These are phyloP conservation scores for Podarcis siculus DNA, from an alignment of 2,797 vertebrate genomes.

Conservation along the genomic window DNA sequence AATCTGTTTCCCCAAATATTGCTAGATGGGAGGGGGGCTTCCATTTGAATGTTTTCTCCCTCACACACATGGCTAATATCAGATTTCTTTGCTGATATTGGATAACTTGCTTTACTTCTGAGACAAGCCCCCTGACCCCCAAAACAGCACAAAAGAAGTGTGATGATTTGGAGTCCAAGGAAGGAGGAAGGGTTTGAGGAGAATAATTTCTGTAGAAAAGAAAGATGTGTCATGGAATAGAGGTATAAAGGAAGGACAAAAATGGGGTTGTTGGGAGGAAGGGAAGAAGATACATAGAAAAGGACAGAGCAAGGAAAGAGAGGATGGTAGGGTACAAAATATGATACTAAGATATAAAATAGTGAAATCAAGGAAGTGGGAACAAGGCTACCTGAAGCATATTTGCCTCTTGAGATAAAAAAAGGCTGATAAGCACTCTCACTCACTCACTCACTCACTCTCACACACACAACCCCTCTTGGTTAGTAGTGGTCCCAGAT, in stretches of 20 bases:
- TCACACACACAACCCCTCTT: background rate
- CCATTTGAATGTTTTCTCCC: background rate
- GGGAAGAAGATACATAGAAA: background rate
- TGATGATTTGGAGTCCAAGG: background rate
- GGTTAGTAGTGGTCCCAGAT: background rate
- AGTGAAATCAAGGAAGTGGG: background rate
- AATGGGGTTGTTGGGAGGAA: background rate
- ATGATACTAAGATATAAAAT: background rate
- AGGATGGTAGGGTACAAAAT: background rate
- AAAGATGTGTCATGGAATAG: background rate
- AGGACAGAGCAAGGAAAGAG: background rate
- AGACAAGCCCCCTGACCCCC: background rate
- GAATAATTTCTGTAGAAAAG: background rate
- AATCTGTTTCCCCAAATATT: background rate
- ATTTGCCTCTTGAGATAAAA: background rate
- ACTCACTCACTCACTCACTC: background rate
- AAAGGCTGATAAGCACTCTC: background rate
- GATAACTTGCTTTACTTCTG: background rate
- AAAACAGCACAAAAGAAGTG: slow-evolving; percentile 1
- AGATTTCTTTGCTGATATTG: background rate
- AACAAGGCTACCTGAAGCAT: background rate
- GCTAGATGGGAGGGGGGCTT: background rate
- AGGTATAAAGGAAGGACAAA: background rate
- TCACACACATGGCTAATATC: background rate
- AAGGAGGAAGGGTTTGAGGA: background rate